phyloP scores from a whole-genome alignment of 2,888 invertebrate species.

The Trissoscelio sp. region DNA sequence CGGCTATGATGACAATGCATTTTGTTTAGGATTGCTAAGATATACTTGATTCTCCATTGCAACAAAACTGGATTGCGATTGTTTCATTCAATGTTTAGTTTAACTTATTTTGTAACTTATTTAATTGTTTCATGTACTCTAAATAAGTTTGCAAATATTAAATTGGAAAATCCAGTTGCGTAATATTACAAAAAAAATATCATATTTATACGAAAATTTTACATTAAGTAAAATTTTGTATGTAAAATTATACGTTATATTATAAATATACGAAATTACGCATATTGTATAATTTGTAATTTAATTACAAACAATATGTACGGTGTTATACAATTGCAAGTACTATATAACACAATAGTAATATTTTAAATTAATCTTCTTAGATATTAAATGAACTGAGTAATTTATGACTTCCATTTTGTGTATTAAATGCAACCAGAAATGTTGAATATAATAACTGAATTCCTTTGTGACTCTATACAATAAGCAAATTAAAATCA shows the following conservation, averaged over 20 bases:
- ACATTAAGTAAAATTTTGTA: too few species aligned
- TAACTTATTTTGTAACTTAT: not conserved
- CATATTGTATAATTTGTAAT: too few species aligned
- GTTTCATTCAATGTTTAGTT: slow-evolving; percentile 6
- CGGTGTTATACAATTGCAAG: not conserved
- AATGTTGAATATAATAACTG: slow-evolving; percentile 2
- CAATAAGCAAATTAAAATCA: slow-evolving; percentile 18
- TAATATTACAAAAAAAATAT: too few species aligned
- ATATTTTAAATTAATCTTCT: not conserved
- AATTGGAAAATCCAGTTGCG: too few species aligned
- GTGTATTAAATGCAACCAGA: not conserved
- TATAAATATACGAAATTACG: not conserved
- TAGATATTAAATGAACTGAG: slow-evolving; percentile 8
- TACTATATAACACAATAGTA: not conserved
- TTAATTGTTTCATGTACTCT: not conserved
- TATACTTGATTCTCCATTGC: not conserved
- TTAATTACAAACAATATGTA: too few species aligned
- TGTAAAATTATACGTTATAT: too few species aligned
- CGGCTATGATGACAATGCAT: slow-evolving; percentile 32
- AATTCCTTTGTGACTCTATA: slow-evolving; percentile 4
- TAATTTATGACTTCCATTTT: slow-evolving; percentile 15
- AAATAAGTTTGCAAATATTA: not conserved
- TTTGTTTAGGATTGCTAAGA: slow-evolving; percentile 33
- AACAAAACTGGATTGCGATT: slow-evolving; percentile 4
- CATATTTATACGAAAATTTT: too few species aligned